Conservation (phyloP, 2,113 vertebrate species). For the Myrmecophaga tridactyla region DNA sequence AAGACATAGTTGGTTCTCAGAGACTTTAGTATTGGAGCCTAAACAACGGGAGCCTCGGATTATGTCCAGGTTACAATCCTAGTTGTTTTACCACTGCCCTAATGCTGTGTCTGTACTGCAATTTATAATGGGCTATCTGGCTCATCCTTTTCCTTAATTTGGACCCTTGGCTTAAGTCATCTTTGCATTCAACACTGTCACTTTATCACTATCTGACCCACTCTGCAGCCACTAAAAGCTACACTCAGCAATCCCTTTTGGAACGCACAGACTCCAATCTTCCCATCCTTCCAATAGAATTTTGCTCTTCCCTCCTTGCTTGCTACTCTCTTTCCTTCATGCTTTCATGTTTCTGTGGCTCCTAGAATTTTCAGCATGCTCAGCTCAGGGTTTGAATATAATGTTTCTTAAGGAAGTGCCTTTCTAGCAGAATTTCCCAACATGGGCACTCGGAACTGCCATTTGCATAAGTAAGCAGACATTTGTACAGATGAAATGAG, state of each 20-base stretch:
- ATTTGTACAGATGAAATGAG: constrained; percentile 52
- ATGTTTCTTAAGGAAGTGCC: constrained; percentile 22
- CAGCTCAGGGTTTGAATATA: not conserved
- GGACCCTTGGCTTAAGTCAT: not conserved
- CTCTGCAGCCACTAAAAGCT: fast-evolving
- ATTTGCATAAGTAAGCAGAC: constrained; percentile 56
- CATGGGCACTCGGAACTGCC: not conserved
- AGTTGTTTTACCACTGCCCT: not conserved
- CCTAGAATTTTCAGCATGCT: not conserved
- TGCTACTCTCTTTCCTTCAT: not conserved
- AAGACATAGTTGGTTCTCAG: not conserved
- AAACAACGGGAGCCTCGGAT: not conserved
- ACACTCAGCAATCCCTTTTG: not conserved
- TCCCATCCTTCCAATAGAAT: not conserved
- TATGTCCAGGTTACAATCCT: not conserved
- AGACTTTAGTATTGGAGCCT: not conserved
- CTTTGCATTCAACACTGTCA: not conserved
- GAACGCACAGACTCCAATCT: not conserved
- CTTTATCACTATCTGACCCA: not conserved
- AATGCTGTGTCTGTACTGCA: not conserved
- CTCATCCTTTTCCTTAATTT: not conserved
- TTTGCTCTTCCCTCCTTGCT: not conserved
- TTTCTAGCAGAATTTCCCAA: constrained; percentile 40
- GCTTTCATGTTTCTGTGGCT: not conserved
- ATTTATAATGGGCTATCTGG: not conserved